phyloP scores from a whole-genome alignment of 2,888 invertebrate species.

The Chrysolina americana region DNA sequence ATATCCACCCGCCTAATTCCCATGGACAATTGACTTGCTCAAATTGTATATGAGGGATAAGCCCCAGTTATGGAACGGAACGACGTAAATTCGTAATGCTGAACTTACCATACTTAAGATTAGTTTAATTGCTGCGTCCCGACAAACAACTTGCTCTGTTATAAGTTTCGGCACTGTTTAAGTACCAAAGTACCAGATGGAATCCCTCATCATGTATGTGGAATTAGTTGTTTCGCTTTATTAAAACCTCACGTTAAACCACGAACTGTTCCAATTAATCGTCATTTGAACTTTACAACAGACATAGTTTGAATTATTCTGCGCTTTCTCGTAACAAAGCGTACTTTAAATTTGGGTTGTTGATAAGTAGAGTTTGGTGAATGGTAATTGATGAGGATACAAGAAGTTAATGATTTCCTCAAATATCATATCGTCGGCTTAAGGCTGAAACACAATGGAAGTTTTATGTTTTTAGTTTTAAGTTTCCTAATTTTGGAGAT shows the following conservation, averaged over 20 bases:
- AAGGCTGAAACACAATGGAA: no score
- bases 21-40: constrained; percentile 64
- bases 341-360: not conserved
- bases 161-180: constrained; percentile 54
- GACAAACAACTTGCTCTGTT: constrained; percentile 57
- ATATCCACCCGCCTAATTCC: constrained; percentile 56
- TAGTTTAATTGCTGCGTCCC: constrained; percentile 62
- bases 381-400: no score
- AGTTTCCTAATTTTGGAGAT: no score
- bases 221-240: constrained; percentile 57
- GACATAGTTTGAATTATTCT: constrained; percentile 39
- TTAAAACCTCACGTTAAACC: constrained; percentile 51
- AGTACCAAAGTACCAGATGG: constrained; percentile 47
- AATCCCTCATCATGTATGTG: constrained; percentile 57
- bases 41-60: constrained; percentile 64
- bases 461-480: no score
- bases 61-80: constrained; percentile 60
- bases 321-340: constrained; percentile 22
- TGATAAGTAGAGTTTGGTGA: no score
- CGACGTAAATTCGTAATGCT: constrained; percentile 61
- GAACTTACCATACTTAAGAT: constrained; percentile 58
- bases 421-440: no score
- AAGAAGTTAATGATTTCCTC: no score
- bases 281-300: constrained; percentile 52
- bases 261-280: constrained; percentile 51